Evolutionary conservation across 2,113 vertebrate species (phyloP).

Genomic region (Lamprotornis superbus): DNA sequence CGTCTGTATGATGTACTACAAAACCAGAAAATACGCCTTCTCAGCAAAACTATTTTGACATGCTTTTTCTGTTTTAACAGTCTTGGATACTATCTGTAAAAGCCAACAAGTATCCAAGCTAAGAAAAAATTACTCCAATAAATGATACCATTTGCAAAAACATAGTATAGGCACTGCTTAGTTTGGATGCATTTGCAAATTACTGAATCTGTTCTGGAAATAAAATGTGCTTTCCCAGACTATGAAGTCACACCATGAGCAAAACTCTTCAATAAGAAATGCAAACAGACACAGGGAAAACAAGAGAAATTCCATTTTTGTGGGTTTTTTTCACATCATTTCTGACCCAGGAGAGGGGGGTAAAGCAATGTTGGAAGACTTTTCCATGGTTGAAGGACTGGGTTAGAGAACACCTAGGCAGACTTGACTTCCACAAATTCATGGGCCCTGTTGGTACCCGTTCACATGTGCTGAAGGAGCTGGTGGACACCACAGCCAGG

Average conservation of each 20-base stretch:
- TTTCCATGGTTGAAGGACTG: background rate
- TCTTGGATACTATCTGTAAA: background rate
- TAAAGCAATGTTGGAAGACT: background rate
- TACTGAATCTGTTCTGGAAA: background rate
- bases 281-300: background rate
- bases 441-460: fast-evolving
- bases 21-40: background rate
- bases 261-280: background rate
- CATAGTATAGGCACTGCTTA: background rate
- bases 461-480: fast-evolving
- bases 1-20: background rate
- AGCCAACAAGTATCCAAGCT: background rate
- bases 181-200: background rate
- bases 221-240: background rate
- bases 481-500: background rate
- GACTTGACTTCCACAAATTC: fast-evolving
- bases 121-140: background rate
- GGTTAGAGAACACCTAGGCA: background rate
- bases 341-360: fast-evolving
- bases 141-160: background rate
- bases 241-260: background rate
- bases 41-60: background rate
- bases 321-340: background rate
- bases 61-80: background rate
- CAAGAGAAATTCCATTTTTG: background rate